These are phyloP conservation scores for Sphaerodactylus townsendi DNA, from an alignment of 2,113 vertebrate genomes.

Conservation along the genomic window DNA sequence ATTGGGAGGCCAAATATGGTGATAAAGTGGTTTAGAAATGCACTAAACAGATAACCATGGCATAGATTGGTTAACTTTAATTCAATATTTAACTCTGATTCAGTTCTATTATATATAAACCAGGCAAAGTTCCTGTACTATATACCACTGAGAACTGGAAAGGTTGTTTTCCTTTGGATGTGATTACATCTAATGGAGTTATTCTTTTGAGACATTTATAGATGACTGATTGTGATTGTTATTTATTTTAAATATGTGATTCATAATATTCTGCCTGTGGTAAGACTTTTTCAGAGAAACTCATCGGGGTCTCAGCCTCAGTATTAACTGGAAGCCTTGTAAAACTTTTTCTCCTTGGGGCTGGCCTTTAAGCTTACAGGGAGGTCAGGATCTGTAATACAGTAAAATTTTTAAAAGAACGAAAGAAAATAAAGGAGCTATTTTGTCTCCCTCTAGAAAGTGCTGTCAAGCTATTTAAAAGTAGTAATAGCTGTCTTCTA, in stretches of 20 bases:
- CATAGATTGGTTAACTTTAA: not conserved
- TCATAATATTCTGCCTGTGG: not conserved
- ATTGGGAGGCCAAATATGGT: too few species aligned
- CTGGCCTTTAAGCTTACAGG: not conserved
- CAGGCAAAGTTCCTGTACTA: not conserved
- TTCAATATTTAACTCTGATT: not conserved
- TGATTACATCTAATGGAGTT: not conserved
- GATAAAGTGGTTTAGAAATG: too few species aligned
- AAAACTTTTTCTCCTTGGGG: not conserved
- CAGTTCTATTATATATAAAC: not conserved
- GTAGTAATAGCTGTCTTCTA: too few species aligned
- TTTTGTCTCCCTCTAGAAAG: conserved; percentile 21
- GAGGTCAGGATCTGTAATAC: not conserved
- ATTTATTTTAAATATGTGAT: not conserved
- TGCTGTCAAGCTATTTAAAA: not conserved
- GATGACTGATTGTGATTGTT: not conserved
- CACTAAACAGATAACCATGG: too few species aligned
- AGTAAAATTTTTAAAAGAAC: too few species aligned
- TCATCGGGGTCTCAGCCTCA: not conserved
- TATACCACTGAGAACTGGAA: not conserved
- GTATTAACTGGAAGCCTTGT: not conserved
- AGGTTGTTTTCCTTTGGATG: not conserved
- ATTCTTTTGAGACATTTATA: not conserved
- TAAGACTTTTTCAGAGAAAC: not conserved
- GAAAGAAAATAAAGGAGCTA: too few species aligned